Evolutionary conservation across 2,797 vertebrate genomes (phyloP).

Genomic region (Sebastes hubbsi): DNA sequence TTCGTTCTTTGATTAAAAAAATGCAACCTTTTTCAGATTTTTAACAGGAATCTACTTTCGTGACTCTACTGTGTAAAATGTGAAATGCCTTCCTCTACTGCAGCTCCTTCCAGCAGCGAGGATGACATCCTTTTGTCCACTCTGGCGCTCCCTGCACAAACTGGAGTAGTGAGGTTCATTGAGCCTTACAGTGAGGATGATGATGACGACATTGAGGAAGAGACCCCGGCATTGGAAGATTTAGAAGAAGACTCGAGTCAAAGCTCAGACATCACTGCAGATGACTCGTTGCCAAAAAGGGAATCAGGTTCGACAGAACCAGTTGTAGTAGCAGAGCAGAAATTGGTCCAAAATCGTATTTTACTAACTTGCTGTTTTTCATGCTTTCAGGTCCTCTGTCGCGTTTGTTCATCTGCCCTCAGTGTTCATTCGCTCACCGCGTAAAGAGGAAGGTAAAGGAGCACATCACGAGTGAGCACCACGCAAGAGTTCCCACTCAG

Average conservation of each 20-base stretch:
- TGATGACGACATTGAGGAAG: conserved; percentile 32
- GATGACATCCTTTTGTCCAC: conserved; percentile 48
- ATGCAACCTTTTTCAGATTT: background rate
- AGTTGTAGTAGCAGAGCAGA: background rate
- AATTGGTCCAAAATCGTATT: background rate
- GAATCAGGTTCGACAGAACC: conserved; percentile 45
- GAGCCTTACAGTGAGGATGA: conserved; percentile 28
- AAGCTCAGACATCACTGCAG: conserved; percentile 14
- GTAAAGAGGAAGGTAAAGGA: conserved; percentile 55
- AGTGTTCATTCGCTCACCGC: conserved; percentile 55
- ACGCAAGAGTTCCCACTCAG: background rate
- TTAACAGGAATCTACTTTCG: background rate
- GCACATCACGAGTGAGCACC: conserved; percentile 55
- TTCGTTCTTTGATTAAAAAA: background rate
- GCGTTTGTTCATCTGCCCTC: conserved; percentile 52
- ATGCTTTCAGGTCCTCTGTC: conserved; percentile 46
- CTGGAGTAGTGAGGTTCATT: conserved; percentile 1
- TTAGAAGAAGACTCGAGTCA: conserved; percentile 43
- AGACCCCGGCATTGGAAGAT: conserved; percentile 1
- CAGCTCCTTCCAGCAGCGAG: conserved; percentile 43
- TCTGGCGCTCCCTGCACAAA: conserved; percentile 32
- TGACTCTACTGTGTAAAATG: background rate
- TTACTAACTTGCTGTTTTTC: background rate
- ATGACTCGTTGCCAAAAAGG: conserved; percentile 52
- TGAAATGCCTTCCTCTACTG: background rate